Evolutionary conservation across 2,113 vertebrate species (phyloP), one percentile per base, ranked within the genome.

Genomic region (Peromyscus leucopus): DNA sequence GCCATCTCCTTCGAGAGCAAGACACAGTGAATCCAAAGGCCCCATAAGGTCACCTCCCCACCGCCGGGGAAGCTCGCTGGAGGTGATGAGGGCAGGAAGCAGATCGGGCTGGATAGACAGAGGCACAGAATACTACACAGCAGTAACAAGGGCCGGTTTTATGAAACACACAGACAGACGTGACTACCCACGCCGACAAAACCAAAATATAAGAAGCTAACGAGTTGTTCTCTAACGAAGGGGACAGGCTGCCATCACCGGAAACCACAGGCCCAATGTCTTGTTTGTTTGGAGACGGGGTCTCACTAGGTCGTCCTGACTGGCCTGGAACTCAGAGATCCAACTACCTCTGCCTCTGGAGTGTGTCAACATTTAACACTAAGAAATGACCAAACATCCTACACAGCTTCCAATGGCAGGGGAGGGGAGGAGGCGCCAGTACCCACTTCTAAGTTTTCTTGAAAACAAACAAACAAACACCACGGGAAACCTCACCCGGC

Each of bases 101-200:
- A 33, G 19, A 57, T 57, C 36, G 83, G 42, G 26, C 2, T 26
- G 39, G 48, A 10, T 2, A 71, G 55, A 28, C 39, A 61, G 31
- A 4, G 55, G 15, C 3, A 10, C 0, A 6, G 13, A 61, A 3
- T 8, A 4, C 36, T 0, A 79, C 0, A 84, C 7, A 22, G 71
- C 59, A 65, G 42, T 19, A 7, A 55, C 17, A 85, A 93, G 48
- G 19, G 15, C 8, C 55, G n/a, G 5, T 16, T 46, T 63, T 51
- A 36, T 5, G 24, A 82, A 15, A 36, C 76, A 78, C n/a, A 57
- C 0, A 63, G 8, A 28, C 0, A 63, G 21, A 22, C 1, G n/a
- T 42, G 42, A 79, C 5, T 26, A 33, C 15, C 48, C 10, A 79
- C 0, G 6, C 8, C 17, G 21, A 17, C 46, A 31, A 71, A 75